Conservation (phyloP, 2,888 invertebrate genomes). For the Melangyna quadrimaculata region DNA sequence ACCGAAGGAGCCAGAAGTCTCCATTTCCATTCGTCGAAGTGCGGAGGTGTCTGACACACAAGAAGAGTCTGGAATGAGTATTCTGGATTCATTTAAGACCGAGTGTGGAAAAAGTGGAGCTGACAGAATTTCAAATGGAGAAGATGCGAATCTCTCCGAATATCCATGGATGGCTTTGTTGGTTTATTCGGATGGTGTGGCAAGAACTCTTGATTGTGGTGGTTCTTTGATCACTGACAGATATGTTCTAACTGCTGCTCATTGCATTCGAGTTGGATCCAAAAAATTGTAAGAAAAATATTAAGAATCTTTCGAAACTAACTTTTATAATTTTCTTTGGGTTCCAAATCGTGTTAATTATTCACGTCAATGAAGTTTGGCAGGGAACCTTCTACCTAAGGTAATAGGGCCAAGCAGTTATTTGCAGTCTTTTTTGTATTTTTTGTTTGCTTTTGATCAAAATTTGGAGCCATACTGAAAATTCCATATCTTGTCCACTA, state of each 20-base stretch:
- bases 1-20: constrained; percentile 79
- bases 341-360: no score
- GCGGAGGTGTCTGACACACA: background rate
- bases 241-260: constrained; percentile 73
- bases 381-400: no score
- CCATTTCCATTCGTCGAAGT: background rate
- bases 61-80: background rate
- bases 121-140: constrained; percentile 84
- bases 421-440: no score
- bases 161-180: constrained; percentile 89
- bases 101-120: constrained; percentile 83
- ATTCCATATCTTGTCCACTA: no score
- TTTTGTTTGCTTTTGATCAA: no score
- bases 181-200: constrained; percentile 80
- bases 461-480: no score
- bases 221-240: constrained; percentile 71
- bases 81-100: background rate
- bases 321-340: no score
- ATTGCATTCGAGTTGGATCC: constrained; percentile 65
- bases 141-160: constrained; percentile 83
- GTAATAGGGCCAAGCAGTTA: no score
- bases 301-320: no score
- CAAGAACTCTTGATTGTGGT: constrained; percentile 75
- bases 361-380: no score
- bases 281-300: no score